Evolutionary conservation across 2,888 invertebrate species (phyloP), one percentile per base, ranked within the genome.

Genomic region (Biston betularia): DNA sequence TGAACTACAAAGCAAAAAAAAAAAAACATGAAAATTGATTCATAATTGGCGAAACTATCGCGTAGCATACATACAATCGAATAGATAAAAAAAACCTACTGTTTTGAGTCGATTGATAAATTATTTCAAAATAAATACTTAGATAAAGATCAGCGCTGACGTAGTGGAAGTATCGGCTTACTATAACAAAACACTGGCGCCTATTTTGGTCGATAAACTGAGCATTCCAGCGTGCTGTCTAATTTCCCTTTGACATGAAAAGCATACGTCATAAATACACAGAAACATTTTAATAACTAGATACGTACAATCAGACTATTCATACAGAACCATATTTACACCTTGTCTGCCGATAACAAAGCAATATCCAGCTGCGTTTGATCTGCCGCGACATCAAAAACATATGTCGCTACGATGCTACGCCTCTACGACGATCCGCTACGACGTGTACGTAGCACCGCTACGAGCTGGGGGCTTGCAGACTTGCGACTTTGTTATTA

Each of bases 321-420:
- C 34, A 56, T 9, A 56, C 56, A 56, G 10, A n/a, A 44, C 42
- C 49, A 49, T 33, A 50, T 52, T 60, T 34, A 12, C 35, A 59
- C 56, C 46, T 12, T 48, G 54, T 46, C 38, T 44, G 50, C 33
- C 8, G 68, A 69, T 69, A 69, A 63, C 50, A 46, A 52, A 55
- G 65, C 70, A 49, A 65, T 68, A 58, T 64, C 55, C 35, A 71
- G 70, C 73, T 73, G 70, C 64, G 50, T 50, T 52, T 34, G 53
- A 15, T 15, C 52, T 49, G 56, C 46, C 54, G 63, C 66, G 64
- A 70, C 66, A 63, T 54, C 63, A 44, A 54, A 48, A 65, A 70
- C 66, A 58, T 54, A 58, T 70, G 69, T 66, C 66, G 69, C 66
- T 63, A 66, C 66, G n/a, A 45, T 46, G 64, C 58, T 66, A 64